Percentiles rank a stretch among this genome's conserved stretches.
Evolutionary conservation across 1,140 invertebrate genomes (phyloP).

Genomic region (Calliphora vicina): DNA sequence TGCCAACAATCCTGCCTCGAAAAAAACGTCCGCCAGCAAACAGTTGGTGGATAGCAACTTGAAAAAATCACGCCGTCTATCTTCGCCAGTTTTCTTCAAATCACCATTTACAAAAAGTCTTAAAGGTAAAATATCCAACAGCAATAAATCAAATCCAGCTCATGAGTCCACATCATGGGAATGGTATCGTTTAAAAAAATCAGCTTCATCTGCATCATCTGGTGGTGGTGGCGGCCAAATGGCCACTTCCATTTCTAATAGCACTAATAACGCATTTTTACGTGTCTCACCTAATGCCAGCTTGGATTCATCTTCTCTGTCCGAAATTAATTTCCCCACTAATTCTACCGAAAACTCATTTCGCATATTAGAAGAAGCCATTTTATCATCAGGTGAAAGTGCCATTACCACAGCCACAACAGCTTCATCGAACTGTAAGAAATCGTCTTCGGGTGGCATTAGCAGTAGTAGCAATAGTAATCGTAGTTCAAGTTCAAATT

Average conservation of each 20-base stretch:
- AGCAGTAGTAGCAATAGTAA: constrained; percentile 39
- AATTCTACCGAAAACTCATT: constrained; percentile 55
- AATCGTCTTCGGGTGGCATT: constrained; percentile 30
- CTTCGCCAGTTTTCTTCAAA: constrained; percentile 72
- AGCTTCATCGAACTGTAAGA: constrained; percentile 29
- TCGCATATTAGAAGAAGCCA: constrained; percentile 56
- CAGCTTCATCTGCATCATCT: constrained; percentile 15
- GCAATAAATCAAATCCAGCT: constrained; percentile 46
- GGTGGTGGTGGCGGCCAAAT: constrained; percentile 18
- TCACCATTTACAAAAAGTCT: constrained; percentile 67
- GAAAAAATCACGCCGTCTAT: constrained; percentile 62
- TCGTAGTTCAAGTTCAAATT: constrained; percentile 45
- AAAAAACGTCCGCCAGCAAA: background rate
- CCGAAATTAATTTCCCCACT: constrained; percentile 54
- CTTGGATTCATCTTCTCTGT: constrained; percentile 54
- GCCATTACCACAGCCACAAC: constrained; percentile 41
- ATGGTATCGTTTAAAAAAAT: constrained; percentile 56
- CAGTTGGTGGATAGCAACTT: background rate
- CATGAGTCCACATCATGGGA: constrained; percentile 62
- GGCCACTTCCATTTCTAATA: background rate
- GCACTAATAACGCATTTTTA: constrained; percentile 23
- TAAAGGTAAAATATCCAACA: constrained; percentile 45
- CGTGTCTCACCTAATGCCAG: constrained; percentile 46
- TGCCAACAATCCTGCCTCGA: constrained; percentile 47
- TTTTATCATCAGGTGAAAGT: constrained; percentile 50